Base-by-base conservation (phyloP, 2,113 vertebrate species). In the Micronycteris hirsuta region DNA sequence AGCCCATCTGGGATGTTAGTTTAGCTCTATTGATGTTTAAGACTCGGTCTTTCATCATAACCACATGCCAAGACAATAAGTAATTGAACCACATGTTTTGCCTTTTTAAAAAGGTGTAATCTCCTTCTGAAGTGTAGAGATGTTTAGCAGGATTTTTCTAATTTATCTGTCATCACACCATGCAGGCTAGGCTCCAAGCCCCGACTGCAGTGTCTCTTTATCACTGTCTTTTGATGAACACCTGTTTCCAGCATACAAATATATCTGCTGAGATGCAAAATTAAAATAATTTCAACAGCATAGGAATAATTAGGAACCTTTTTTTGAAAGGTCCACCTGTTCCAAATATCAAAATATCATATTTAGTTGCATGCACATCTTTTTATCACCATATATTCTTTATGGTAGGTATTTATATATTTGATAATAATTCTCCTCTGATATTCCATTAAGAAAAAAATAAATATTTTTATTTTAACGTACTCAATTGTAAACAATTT, bases 301-400 rank as follows among this genome's bases (percentile, higher is more conserved):
- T 98, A 98, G 98, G 99, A 99, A 99, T 99, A 99, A 99, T 99
- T 99, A 99, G 98, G 98, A 98, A 98, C 98, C 98, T 98, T 99
- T 99, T 80, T 77, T 84, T 98, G 92, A 92, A 98, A 98, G 95
- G 98, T 98, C 99, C 99, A 99, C 99, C 99, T 99, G 99, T 98
- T 99, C 98, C 97, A 98, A 98, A 98, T 98, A 98, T 98, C 98
- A 98, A 98, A 98, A 98, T 98, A 98, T 98, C 98, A 98, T 97
- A 97, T 98, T 98, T 98, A 98, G 98, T 98, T 98, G 97, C 97
- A 93, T 24, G 38, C 56, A 45, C 52, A 56, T 88, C 71, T 16
- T 93, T 82, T 95, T 95, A 86, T 96, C 70, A 78, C 43, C 49
- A 47, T 90, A 85, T 91, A 63, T 90, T 96, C 78, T 81, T 63